These are phyloP conservation scores for Apteryx mantelli DNA, from an alignment of 2,113 vertebrate species.

Conservation along the genomic window DNA sequence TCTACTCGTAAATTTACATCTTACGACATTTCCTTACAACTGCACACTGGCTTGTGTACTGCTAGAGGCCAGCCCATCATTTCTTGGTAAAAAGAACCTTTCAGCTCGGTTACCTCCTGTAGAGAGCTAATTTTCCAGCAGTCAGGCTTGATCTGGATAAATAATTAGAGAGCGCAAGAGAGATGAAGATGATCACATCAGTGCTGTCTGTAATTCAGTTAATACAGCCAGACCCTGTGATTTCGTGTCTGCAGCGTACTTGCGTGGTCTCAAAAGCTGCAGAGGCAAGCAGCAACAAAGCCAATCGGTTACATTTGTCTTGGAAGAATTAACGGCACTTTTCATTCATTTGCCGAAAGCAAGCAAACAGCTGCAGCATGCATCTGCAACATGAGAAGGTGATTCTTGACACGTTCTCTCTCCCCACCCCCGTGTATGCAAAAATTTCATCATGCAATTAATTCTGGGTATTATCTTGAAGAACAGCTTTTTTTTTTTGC, in stretches of 20 bases:
- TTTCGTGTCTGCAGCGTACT: constrained; percentile 54
- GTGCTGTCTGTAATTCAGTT: constrained; percentile 72
- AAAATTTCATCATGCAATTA: background rate
- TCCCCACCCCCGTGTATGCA: background rate
- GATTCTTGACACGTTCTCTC: background rate
- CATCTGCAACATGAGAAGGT: constrained; percentile 37
- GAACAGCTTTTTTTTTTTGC: background rate
- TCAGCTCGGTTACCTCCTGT: constrained; percentile 82
- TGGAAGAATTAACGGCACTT: constrained; percentile 73
- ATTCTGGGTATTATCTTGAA: background rate
- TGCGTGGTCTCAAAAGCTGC: constrained; percentile 57
- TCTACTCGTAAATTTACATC: constrained; percentile 58
- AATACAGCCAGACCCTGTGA: constrained; percentile 68
- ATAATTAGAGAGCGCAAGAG: constrained; percentile 80
- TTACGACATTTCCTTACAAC: constrained; percentile 65
- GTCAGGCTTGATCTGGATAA: constrained; percentile 84
- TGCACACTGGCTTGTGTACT: constrained; percentile 31
- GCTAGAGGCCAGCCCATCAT: constrained; percentile 75
- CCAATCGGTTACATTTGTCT: constrained; percentile 74
- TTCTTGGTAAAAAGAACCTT: constrained; percentile 81
- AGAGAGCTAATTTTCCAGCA: constrained; percentile 86
- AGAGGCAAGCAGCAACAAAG: constrained; percentile 73
- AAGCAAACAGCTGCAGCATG: constrained; percentile 55
- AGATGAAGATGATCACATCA: constrained; percentile 72
- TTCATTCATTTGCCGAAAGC: constrained; percentile 59